Conservation (phyloP, 1,140 invertebrate genomes). For the Drosophila kohkoa region DNA sequence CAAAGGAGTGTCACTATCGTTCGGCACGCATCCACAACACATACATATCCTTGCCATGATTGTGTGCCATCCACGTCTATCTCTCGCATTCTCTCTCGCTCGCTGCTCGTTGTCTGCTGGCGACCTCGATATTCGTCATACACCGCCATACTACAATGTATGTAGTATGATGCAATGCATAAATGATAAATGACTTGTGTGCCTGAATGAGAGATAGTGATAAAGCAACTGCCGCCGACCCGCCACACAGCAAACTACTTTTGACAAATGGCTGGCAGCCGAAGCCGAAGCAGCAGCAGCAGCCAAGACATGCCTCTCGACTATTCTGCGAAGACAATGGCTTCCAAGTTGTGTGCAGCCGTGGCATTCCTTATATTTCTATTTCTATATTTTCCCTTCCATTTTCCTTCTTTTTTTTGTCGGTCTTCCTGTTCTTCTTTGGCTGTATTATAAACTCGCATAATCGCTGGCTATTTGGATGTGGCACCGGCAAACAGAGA, state of each 20-base stretch:
- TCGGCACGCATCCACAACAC: constrained; percentile 43
- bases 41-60: constrained; percentile 10
- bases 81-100: not conserved
- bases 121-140: constrained; percentile 46
- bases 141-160: not conserved
- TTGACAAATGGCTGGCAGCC: constrained; percentile 68
- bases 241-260: constrained; percentile 55
- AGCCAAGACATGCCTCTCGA: not conserved
- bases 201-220: constrained; percentile 71
- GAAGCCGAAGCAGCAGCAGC: not conserved
- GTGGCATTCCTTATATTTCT: constrained; percentile 14
- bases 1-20: constrained; percentile 72
- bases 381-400: not conserved
- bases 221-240: constrained; percentile 64
- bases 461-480: constrained; percentile 72
- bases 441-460: constrained; percentile 81
- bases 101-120: not conserved
- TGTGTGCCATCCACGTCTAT: not conserved
- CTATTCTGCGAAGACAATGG: constrained; percentile 32
- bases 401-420: no score
- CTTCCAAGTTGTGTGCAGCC: constrained; percentile 5
- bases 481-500: constrained; percentile 9
- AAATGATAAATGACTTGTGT: constrained; percentile 79
- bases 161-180: constrained; percentile 64
- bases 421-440: not conserved